phyloP scores from a whole-genome alignment of 2,888 invertebrate species.

The Sipunculus nudus region DNA sequence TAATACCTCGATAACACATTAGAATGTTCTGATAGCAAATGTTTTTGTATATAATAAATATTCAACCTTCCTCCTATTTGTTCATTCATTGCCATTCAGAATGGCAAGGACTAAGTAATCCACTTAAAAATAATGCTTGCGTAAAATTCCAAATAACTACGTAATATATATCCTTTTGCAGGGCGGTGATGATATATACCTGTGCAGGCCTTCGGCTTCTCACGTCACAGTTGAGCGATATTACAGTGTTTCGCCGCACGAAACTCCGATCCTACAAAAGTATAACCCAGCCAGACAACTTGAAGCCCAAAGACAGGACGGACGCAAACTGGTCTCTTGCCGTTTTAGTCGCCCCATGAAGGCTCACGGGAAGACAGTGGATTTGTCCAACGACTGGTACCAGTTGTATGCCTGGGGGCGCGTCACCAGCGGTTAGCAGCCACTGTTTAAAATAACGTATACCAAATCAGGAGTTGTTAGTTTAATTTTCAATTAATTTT shows the following conservation, averaged over 20 bases:
- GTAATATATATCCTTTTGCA: no score
- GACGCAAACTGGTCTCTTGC: slow-evolving; percentile 31
- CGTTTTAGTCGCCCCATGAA: slow-evolving; percentile 36
- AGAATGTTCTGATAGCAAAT: no score
- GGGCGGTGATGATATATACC: slow-evolving; percentile 40
- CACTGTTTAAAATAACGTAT: background rate
- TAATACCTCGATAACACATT: no score
- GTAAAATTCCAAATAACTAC: no score
- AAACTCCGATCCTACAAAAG: slow-evolving; percentile 16
- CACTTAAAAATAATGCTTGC: no score
- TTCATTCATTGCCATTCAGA: no score
- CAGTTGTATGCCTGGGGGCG: slow-evolving; percentile 42
- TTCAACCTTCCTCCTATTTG: no score
- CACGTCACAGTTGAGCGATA: slow-evolving; percentile 24
- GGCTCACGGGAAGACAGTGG: slow-evolving; percentile 28
- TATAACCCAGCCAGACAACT: slow-evolving; percentile 7
- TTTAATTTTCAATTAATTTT: background rate
- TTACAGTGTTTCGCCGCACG: slow-evolving; percentile 28
- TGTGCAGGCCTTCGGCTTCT: slow-evolving; percentile 17
- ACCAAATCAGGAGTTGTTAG: background rate
- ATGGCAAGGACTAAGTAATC: no score
- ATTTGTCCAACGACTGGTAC: slow-evolving; percentile 40
- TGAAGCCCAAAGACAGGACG: slow-evolving; percentile 16
- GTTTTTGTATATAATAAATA: no score
- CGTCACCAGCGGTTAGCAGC: slow-evolving; percentile 25